Percentiles rank a stretch among this genome's conserved stretches.
These are phyloP conservation scores for Drosophila bipectinata DNA, from an alignment of 1,140 invertebrate genomes.

Conservation along the genomic window DNA sequence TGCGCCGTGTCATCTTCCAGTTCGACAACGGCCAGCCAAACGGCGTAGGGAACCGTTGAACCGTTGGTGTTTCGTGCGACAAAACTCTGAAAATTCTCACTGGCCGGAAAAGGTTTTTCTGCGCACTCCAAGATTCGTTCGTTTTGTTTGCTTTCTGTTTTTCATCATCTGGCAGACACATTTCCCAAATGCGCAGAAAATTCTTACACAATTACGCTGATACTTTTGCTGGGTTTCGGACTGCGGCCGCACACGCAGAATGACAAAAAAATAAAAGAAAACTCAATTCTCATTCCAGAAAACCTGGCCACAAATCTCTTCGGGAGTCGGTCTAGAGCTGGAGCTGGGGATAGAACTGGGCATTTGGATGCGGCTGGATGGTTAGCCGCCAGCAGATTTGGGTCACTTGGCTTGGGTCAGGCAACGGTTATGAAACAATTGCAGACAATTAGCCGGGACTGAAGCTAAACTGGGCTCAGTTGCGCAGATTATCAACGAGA, in stretches of 20 bases:
- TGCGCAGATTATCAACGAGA: conserved; percentile 63
- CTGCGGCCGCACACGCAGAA: conserved; percentile 50
- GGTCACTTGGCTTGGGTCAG: conserved; percentile 71
- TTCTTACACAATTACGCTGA: conserved; percentile 63
- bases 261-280: conserved; percentile 52
- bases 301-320: conserved; percentile 27
- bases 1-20: conserved; percentile 72
- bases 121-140: conserved; percentile 7
- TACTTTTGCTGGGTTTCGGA: conserved; percentile 50
- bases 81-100: conserved; percentile 68
- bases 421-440: conserved; percentile 77
- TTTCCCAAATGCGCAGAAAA: conserved; percentile 70
- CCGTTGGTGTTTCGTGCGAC: conserved; percentile 77
- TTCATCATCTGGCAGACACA: conserved; percentile 67
- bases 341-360: conserved; percentile 18
- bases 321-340: conserved; percentile 16
- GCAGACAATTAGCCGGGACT: conserved; percentile 65
- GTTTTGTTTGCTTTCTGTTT: conserved; percentile 47
- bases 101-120: conserved; percentile 51
- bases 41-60: conserved; percentile 57
- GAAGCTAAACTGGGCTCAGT: conserved; percentile 40
- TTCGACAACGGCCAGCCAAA: conserved; percentile 70
- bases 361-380: conserved; percentile 52
- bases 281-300: conserved; percentile 47
- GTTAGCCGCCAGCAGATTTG: conserved; percentile 44